A percentile compares a stretch with the other conserved stretches of the same genome.
Conservation (phyloP, 92 coral and sea anemone species). For the Umimayanthus kanabou region DNA sequence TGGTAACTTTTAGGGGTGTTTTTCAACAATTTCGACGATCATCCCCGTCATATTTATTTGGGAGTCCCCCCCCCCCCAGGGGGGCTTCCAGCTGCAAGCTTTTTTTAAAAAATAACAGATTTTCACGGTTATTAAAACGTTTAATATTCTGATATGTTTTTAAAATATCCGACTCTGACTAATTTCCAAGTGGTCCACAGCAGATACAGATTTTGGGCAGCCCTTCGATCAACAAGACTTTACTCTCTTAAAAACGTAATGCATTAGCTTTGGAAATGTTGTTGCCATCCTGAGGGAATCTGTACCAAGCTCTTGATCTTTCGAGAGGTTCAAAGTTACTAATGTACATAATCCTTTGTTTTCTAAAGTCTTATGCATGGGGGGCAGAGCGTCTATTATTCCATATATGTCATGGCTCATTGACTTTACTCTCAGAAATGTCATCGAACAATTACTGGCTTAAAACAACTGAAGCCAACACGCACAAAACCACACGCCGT, state of each 20-base stretch:
- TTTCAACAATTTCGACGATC: too few species aligned
- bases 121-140: too few species aligned
- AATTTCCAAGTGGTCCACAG: too few species aligned
- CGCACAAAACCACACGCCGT: conserved; percentile 15
- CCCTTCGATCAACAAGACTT: background rate
- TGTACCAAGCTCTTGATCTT: background rate
- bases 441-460: conserved; percentile 20
- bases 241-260: background rate
- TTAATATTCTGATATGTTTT: background rate
- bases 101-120: too few species aligned
- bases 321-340: background rate
- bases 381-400: background rate
- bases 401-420: conserved; percentile 7
- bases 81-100: too few species aligned
- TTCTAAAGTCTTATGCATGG: background rate
- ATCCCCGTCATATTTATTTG: too few species aligned
- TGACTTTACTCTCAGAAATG: conserved; percentile 8
- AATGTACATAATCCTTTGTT: conserved; percentile 23
- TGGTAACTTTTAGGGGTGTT: too few species aligned
- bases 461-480: conserved; percentile 11
- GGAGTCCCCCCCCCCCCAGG: too few species aligned
- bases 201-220: background rate
- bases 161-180: background rate
- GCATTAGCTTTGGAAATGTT: too few species aligned
- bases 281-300: background rate